Evolutionary conservation across 2,113 vertebrate species (phyloP).

Genomic region (Chauna torquata): DNA sequence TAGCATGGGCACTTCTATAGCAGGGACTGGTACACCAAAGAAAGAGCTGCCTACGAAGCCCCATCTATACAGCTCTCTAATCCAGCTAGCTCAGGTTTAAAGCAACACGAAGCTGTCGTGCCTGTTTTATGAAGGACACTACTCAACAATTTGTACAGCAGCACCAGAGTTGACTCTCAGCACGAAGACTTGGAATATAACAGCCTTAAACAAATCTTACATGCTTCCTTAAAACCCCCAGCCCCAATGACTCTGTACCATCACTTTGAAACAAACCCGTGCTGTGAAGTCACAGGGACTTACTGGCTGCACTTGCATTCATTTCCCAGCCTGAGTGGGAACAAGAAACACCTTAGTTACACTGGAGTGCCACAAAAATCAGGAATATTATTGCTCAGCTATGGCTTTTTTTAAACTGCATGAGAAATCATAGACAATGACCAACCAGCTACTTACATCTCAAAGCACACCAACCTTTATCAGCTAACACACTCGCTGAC

Average conservation of each 20-base stretch:
- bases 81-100: not conserved
- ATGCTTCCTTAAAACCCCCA: not conserved
- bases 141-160: not conserved
- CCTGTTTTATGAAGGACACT: not conserved
- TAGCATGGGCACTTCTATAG: rapidly evolving
- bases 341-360: not conserved
- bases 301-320: too few relatives aligned
- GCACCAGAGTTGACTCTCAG: rapidly evolving
- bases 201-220: not conserved
- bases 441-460: not conserved
- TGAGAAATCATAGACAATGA: not conserved
- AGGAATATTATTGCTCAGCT: not conserved
- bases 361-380: not conserved
- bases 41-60: not conserved
- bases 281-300: not conserved
- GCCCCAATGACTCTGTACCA: rapidly evolving
- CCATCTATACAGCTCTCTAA: not conserved
- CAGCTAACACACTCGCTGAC: not conserved
- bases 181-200: not conserved
- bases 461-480: not conserved
- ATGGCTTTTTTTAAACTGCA: not conserved
- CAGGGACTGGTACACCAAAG: not conserved
- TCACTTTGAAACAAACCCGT: not conserved
- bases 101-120: not conserved
- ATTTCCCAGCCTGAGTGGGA: not conserved